Evolutionary conservation across 2,797 vertebrate genomes (phyloP), one percentile per base, ranked within the genome.

Genomic region (Neosilurus hyrtlii): DNA sequence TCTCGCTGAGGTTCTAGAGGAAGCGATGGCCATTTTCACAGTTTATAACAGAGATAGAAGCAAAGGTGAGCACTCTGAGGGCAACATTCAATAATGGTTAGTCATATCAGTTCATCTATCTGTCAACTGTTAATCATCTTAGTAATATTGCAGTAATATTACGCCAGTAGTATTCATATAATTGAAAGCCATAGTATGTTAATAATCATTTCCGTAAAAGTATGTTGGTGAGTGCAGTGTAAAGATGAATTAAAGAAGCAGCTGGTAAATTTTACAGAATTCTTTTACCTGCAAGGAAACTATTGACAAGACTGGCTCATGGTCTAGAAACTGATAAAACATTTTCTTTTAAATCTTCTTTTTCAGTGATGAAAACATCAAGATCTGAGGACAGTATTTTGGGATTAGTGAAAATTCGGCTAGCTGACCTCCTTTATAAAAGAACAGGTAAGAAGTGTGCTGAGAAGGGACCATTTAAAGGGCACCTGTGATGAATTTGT

Each of bases 1-100:
- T 87, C 93, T 99, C 86, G 97, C 96, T 15, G 98, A 99, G 66
- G 90, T 96, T 81, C 87, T 99, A 78, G 92, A 96, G 5, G 93
- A 92, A 65, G 95, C 95, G 0, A 90, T 87, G 49, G 92, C 95
- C 0, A 9, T 91, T 81, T 97, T 98, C 88, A 97, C 94, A 30
- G 8, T 99, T 82, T 97, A 96, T 91, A 96, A 98, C 91, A 94
- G 92, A 92, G 95, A 92, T 35, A 79, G 22, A 30, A 90, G 86
- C 54, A 93, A 90, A 90, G 91, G 94, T 90, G 68, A 87, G 85
- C 12, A 43, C 35, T 43, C 15, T 0, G 0, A 70, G 18, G 15
- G 24, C 14, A 18, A 26, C 8, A 75, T 22, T 22, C 14, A 16
- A 6, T 62, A 24, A 2, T 51, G 75, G 61, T 10, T 26, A 26